Evolutionary conservation across 2,888 invertebrate species (phyloP).

Genomic region (Agrotis clavis): DNA sequence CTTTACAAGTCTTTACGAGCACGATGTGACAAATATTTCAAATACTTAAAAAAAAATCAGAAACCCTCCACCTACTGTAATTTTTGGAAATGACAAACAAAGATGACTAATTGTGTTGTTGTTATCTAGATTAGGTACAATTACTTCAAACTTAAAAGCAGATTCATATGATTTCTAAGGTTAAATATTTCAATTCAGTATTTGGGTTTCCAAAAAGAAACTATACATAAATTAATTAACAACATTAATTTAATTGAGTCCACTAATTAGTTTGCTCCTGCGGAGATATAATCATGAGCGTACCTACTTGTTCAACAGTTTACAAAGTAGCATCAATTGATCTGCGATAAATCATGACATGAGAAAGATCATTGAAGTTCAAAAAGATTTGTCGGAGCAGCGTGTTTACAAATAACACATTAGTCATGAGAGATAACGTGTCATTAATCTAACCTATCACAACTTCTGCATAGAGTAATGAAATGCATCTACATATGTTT

Average conservation of each 20-base stretch:
- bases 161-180: conserved; percentile 14
- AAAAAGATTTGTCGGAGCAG: conserved; percentile 52
- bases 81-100: background rate
- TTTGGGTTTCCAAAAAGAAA: conserved; percentile 39
- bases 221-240: conserved; percentile 33
- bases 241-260: conserved; percentile 48
- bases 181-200: conserved; percentile 21
- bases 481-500: conserved; percentile 68
- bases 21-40: conserved; percentile 67
- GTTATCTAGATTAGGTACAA: conserved; percentile 25
- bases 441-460: conserved; percentile 72
- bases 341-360: conserved; percentile 38
- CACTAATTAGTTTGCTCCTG: conserved; percentile 38
- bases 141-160: conserved; percentile 57
- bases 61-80: conserved; percentile 35
- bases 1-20: conserved; percentile 72
- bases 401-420: conserved; percentile 55
- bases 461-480: conserved; percentile 71
- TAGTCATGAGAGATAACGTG: conserved; percentile 47
- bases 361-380: conserved; percentile 52
- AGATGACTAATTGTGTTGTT: conserved; percentile 53
- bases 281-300: conserved; percentile 31
- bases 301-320: conserved; percentile 17
- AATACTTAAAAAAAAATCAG: conserved; percentile 32
- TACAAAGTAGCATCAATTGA: conserved; percentile 43